These are phyloP conservation scores for Jordanella pulchra DNA, from an alignment of 2,797 vertebrate species.

Conservation along the genomic window DNA sequence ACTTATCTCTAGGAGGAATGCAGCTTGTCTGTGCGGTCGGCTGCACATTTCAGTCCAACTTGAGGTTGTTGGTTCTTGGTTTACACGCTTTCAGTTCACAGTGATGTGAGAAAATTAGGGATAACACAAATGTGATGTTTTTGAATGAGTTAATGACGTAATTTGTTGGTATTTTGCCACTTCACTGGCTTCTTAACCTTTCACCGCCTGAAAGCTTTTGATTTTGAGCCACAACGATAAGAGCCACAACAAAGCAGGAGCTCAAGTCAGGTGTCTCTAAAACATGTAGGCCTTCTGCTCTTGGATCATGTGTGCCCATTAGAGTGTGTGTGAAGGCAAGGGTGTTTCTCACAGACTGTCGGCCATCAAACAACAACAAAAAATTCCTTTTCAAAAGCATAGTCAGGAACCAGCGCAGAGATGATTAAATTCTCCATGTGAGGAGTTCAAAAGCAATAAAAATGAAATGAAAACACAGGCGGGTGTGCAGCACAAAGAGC, in stretches of 20 bases:
- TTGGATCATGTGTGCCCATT: slow-evolving; percentile 30
- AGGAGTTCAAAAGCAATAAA: slow-evolving; percentile 76
- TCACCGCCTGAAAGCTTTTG: not conserved
- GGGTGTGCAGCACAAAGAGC: slow-evolving; percentile 67
- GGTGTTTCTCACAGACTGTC: slow-evolving; percentile 36
- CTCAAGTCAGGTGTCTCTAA: slow-evolving; percentile 41
- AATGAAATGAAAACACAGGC: slow-evolving; percentile 75
- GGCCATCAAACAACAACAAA: slow-evolving; percentile 36
- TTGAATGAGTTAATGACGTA: not conserved
- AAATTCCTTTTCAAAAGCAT: slow-evolving; percentile 56
- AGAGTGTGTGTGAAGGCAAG: slow-evolving; percentile 19
- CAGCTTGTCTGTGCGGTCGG: too few species aligned
- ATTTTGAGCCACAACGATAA: slow-evolving; percentile 16
- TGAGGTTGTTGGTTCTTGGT: too few species aligned
- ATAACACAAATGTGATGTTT: not conserved
- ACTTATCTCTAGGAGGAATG: too few species aligned
- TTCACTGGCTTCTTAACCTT: not conserved
- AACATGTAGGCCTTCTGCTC: slow-evolving; percentile 42
- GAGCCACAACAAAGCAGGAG: slow-evolving; percentile 28
- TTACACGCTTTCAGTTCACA: too few species aligned
- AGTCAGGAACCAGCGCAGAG: slow-evolving; percentile 55
- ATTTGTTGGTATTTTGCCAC: slow-evolving; percentile 1
- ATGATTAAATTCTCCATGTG: slow-evolving; percentile 67
- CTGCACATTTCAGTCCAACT: too few species aligned
- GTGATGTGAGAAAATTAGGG: too few species aligned